Evolutionary conservation across 2,888 invertebrate genomes (phyloP).

Genomic region (Arenicola marina): DNA sequence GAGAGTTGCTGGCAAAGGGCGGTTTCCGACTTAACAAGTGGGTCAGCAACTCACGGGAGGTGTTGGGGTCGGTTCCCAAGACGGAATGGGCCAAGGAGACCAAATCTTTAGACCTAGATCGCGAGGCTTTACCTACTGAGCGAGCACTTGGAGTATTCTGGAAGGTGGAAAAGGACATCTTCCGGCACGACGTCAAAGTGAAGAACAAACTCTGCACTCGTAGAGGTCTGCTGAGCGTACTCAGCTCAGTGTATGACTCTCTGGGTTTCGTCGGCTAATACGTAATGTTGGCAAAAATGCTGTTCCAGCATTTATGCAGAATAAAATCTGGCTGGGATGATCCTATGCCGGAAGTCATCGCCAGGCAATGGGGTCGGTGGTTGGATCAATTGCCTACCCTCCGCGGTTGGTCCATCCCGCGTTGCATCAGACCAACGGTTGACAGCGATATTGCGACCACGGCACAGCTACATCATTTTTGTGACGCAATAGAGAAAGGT

Average conservation of each 20-base stretch:
- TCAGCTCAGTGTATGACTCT: conserved; percentile 5
- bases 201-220: not conserved
- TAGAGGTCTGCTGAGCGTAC: not conserved
- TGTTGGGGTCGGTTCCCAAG: not conserved
- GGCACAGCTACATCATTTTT: conserved; percentile 3
- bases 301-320: not conserved
- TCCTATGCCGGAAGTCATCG: not conserved
- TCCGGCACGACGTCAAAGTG: not conserved
- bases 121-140: conserved; percentile 4
- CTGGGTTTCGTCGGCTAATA: not conserved
- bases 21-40: conserved; percentile 9
- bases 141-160: conserved; percentile 11
- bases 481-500: not conserved
- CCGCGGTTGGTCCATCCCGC: not conserved
- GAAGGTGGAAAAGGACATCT: conserved; percentile 3
- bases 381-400: not conserved
- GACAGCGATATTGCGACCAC: not conserved
- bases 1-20: not conserved
- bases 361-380: not conserved
- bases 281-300: not conserved
- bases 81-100: not conserved
- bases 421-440: not conserved
- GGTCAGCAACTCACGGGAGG: not conserved
- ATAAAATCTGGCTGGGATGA: not conserved
- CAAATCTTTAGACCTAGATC: conserved; percentile 1